These are phyloP conservation scores for Colaptes auratus DNA, from an alignment of 2,113 vertebrate species.

Conservation along the genomic window DNA sequence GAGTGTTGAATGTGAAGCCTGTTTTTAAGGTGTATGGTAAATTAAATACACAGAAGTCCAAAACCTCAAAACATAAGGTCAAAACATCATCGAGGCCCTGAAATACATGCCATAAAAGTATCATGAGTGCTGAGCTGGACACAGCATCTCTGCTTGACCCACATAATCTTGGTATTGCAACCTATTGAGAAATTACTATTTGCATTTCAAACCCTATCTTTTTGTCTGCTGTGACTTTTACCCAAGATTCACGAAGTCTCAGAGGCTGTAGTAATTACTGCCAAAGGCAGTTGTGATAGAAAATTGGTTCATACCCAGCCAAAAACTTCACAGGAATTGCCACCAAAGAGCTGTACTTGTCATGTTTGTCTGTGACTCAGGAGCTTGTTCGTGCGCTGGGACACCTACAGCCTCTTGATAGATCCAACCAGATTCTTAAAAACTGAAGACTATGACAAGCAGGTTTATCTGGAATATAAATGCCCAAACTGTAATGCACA, in stretches of 20 bases:
- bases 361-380: not conserved
- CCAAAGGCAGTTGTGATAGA: not conserved
- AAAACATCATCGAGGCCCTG: not conserved
- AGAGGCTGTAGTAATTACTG: not conserved
- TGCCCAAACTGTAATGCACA: not conserved
- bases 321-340: not conserved
- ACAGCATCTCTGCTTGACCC: not conserved
- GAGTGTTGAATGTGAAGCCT: not conserved
- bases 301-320: not conserved
- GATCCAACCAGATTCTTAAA: not conserved
- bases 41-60: conserved; percentile 11
- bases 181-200: conserved; percentile 19
- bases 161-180: conserved; percentile 9
- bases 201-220: conserved; percentile 10
- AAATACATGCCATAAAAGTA: not conserved
- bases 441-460: not conserved
- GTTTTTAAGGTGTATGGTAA: not conserved
- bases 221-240: conserved; percentile 36
- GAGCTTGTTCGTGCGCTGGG: not conserved
- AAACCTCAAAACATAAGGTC: not conserved
- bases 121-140: not conserved
- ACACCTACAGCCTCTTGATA: not conserved
- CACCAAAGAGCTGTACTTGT: not conserved
- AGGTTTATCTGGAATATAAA: not conserved
- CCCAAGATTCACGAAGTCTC: conserved; percentile 20